phyloP scores from a whole-genome alignment of 2,797 vertebrate genomes.

The Astyanax mexicanus region DNA sequence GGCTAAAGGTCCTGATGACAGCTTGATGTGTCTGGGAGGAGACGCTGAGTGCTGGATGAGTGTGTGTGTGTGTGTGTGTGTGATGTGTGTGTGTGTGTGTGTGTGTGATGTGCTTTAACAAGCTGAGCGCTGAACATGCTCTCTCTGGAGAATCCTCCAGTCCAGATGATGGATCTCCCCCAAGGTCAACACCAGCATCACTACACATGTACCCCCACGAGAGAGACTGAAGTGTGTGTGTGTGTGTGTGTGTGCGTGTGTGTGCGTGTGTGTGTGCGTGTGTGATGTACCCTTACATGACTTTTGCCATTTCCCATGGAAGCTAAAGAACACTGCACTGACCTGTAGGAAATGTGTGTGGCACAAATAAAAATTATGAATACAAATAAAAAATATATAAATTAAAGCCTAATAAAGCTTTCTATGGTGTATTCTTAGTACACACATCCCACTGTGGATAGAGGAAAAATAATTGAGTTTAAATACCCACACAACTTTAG shows the following conservation, averaged over 20 bases:
- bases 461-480: no score
- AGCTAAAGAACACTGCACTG: no score
- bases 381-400: no score
- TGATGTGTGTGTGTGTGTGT: not conserved
- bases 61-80: conserved; percentile 1
- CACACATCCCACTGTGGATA: no score
- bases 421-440: no score
- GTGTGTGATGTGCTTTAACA: not conserved
- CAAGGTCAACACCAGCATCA: not conserved
- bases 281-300: no score
- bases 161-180: conserved; percentile 23
- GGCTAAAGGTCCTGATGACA: not conserved
- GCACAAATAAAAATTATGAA: no score
- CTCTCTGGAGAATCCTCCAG: conserved; percentile 17
- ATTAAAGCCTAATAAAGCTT: no score
- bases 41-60: not conserved
- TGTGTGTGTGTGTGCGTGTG: not conserved
- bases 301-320: no score
- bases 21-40: not conserved
- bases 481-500: no score
- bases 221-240: not conserved
- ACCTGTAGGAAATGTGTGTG: no score
- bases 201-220: not conserved
- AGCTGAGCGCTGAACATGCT: not conserved
- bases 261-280: not conserved